phyloP scores from a whole-genome alignment of 2,888 invertebrate genomes.

The Hypena proboscidalis region DNA sequence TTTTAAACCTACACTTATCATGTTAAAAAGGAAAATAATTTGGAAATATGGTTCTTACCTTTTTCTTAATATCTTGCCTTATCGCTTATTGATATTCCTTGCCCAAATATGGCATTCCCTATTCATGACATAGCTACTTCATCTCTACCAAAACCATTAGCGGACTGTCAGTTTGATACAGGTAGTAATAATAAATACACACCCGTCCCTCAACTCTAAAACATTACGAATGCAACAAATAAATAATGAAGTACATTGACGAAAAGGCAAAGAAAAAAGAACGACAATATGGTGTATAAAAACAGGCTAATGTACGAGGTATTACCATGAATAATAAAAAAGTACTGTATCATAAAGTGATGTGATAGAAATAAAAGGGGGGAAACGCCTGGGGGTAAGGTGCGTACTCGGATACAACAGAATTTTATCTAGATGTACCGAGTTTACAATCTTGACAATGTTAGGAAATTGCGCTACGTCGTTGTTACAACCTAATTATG shows the following conservation, averaged over 20 bases:
- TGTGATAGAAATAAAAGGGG: slow-evolving; percentile 78
- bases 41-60: no score
- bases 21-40: no score
- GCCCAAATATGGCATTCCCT: no score
- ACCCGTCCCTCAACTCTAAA: slow-evolving; percentile 9
- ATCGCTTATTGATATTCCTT: no score
- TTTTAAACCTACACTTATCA: no score
- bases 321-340: slow-evolving; percentile 82
- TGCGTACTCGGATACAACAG: slow-evolving; percentile 42
- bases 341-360: slow-evolving; percentile 78
- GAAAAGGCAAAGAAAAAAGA: slow-evolving; percentile 50
- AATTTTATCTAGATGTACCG: slow-evolving; percentile 34
- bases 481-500: slow-evolving; percentile 1
- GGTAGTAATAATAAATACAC: slow-evolving; percentile 12
- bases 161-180: background rate
- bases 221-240: slow-evolving; percentile 42
- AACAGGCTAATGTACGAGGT: slow-evolving; percentile 73
- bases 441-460: slow-evolving; percentile 33
- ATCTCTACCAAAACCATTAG: background rate
- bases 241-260: slow-evolving; percentile 51
- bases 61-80: no score
- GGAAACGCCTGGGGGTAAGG: slow-evolving; percentile 65
- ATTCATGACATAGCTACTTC: background rate
- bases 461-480: slow-evolving; percentile 14
- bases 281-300: slow-evolving; percentile 55